Conservation (phyloP, 2,888 invertebrate genomes). For the Drosophila formosana region DNA sequence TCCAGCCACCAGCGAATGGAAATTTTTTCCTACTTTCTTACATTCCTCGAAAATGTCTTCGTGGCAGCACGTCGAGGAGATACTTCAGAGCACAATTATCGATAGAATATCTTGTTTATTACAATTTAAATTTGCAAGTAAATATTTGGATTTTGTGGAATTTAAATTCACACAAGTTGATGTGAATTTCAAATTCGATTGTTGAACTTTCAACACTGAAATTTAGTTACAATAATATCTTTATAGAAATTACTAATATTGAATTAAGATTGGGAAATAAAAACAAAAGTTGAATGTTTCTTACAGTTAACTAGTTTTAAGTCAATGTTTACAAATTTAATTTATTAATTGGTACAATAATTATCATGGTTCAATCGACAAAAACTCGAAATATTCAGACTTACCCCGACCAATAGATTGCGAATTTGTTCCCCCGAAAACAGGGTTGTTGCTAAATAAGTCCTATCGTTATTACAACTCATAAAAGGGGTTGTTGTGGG, state of each 20-base stretch:
- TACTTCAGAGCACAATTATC: slow-evolving; percentile 2
- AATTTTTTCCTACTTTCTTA: slow-evolving; percentile 25
- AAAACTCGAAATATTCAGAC: neutral
- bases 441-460: neutral
- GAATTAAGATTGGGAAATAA: too few relatives aligned
- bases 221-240: too few relatives aligned
- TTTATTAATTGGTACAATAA: too few relatives aligned
- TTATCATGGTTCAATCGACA: too few relatives aligned
- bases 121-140: neutral
- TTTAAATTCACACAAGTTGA: neutral
- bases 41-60: slow-evolving; percentile 17
- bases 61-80: neutral
- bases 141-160: neutral
- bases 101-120: neutral
- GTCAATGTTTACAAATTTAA: too few relatives aligned
- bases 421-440: neutral
- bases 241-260: too few relatives aligned
- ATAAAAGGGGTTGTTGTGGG: slow-evolving; percentile 51
- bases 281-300: too few relatives aligned
- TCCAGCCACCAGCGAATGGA: slow-evolving; percentile 24
- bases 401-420: neutral
- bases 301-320: too few relatives aligned
- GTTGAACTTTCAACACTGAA: too few relatives aligned
- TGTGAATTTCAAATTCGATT: neutral
- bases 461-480: slow-evolving; percentile 25